Conservation (phyloP, 2,888 invertebrate species). For the Ypsolopha sequella region DNA sequence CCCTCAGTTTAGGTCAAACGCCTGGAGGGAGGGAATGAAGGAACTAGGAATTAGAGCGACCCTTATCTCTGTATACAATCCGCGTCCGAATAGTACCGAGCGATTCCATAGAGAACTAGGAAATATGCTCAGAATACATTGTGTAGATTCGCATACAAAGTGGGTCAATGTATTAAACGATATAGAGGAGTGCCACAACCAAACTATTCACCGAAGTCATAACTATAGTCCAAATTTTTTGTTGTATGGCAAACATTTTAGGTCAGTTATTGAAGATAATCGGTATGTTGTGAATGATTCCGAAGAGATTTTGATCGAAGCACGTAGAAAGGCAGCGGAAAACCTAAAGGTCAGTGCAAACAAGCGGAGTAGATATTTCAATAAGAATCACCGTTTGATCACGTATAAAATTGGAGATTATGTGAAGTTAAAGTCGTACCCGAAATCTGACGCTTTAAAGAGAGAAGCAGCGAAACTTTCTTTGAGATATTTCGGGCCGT, state of each 20-base stretch:
- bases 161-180: not conserved
- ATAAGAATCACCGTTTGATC: conserved; percentile 4
- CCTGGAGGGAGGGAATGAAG: not conserved
- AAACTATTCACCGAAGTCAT: not conserved
- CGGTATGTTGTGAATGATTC: not conserved
- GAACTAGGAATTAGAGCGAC: not conserved
- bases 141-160: not conserved
- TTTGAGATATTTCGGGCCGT: conserved; percentile 6
- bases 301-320: not conserved
- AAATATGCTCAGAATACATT: conserved; percentile 3
- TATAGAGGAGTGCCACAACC: not conserved
- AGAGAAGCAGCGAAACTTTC: conserved; percentile 1
- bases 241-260: not conserved
- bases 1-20: not conserved
- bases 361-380: not conserved
- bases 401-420: conserved; percentile 4
- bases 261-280: not conserved
- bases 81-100: conserved; percentile 6
- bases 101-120: conserved; percentile 7
- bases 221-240: not conserved
- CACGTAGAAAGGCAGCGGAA: not conserved
- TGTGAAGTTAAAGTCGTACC: conserved; percentile 2
- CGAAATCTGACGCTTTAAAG: not conserved
- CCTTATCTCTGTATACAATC: not conserved
- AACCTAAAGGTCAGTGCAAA: not conserved